Percentiles rank a stretch among this genome's conserved stretches.
These are phyloP conservation scores for Scaptomyza tumidula DNA, from an alignment of 2,888 invertebrate genomes.

Conservation along the genomic window DNA sequence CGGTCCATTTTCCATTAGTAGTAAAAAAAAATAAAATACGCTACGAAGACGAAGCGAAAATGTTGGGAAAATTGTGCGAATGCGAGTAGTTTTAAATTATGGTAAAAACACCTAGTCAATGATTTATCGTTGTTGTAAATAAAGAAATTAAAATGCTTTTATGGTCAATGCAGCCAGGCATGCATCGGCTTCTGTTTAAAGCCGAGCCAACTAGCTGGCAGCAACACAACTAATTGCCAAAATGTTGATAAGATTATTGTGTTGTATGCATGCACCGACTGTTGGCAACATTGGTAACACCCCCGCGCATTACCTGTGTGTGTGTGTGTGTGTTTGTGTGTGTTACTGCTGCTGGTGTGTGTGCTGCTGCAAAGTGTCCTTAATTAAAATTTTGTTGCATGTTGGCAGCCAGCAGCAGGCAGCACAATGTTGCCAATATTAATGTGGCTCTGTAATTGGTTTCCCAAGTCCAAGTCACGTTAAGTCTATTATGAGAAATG, in stretches of 20 bases:
- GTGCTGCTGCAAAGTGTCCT: slow-evolving; percentile 54
- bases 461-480: slow-evolving; percentile 76
- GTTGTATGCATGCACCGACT: slow-evolving; percentile 33
- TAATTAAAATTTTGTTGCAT: slow-evolving; percentile 75
- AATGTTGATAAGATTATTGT: slow-evolving; percentile 75
- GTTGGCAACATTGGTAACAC: slow-evolving; percentile 33
- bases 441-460: slow-evolving; percentile 75
- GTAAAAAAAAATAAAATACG: slow-evolving; percentile 31
- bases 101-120: slow-evolving; percentile 69
- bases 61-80: slow-evolving; percentile 53
- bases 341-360: slow-evolving; percentile 3
- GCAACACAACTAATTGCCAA: slow-evolving; percentile 71
- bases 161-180: slow-evolving; percentile 56
- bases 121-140: slow-evolving; percentile 78
- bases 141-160: slow-evolving; percentile 79
- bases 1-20: slow-evolving; percentile 48
- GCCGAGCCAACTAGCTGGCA: slow-evolving; percentile 24
- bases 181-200: slow-evolving; percentile 53
- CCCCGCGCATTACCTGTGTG: slow-evolving; percentile 18
- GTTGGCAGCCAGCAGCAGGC: slow-evolving; percentile 36
- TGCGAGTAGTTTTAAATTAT: slow-evolving; percentile 71
- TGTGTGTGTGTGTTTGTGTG: background rate
- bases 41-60: slow-evolving; percentile 42
- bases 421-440: slow-evolving; percentile 67
- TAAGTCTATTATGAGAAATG: slow-evolving; percentile 75